Conservation (phyloP, 1,140 invertebrate species). For the Neodiprion virginianus region DNA sequence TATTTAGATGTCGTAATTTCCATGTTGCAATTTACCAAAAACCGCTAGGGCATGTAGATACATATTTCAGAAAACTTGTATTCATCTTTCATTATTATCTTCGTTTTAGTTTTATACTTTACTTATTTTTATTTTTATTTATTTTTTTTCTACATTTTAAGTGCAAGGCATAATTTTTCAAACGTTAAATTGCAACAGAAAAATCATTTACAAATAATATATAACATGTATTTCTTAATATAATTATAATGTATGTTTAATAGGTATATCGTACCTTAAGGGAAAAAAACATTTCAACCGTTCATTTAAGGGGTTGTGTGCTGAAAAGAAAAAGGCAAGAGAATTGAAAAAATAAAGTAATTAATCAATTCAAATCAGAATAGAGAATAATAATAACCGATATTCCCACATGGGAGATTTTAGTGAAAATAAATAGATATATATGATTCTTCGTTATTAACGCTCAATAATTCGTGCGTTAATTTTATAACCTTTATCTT, state of each 20-base stretch:
- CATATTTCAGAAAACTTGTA: too few relatives aligned
- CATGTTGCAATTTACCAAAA: slow-evolving; percentile 4
- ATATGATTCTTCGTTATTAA: background rate
- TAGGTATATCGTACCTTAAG: slow-evolving; percentile 33
- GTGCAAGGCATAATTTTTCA: background rate
- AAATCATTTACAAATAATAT: slow-evolving; percentile 49
- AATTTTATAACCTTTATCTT: background rate
- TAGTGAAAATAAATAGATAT: background rate
- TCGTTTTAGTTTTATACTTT: too few relatives aligned
- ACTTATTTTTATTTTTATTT: background rate
- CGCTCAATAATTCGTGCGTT: background rate
- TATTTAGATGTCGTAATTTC: slow-evolving; percentile 41
- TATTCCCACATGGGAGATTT: background rate
- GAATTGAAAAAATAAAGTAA: too few relatives aligned
- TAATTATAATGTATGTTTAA: slow-evolving; percentile 29
- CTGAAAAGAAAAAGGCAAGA: background rate
- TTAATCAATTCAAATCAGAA: too few relatives aligned
- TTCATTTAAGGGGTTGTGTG: background rate
- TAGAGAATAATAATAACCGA: too few relatives aligned
- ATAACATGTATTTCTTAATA: slow-evolving; percentile 20
- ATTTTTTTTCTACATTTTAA: slow-evolving; percentile 12
- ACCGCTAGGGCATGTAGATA: background rate
- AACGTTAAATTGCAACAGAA: slow-evolving; percentile 41
- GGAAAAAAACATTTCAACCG: slow-evolving; percentile 13
- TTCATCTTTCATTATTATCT: too few relatives aligned